These are phyloP conservation scores for Anisognathus igniventris DNA, from an alignment of 2,797 vertebrate genomes.

Conservation along the genomic window DNA sequence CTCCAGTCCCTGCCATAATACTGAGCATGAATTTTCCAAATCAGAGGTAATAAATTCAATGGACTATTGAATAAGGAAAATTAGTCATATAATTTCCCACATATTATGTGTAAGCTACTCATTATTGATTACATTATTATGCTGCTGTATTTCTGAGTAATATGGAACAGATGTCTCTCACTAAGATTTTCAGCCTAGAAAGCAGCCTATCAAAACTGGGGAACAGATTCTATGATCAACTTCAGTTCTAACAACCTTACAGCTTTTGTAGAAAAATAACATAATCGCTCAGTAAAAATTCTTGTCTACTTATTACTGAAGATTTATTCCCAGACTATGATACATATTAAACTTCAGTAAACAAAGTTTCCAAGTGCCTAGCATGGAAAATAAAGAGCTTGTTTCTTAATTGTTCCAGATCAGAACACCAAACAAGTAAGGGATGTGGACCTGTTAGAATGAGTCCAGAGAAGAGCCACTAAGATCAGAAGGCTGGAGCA, in stretches of 20 bases:
- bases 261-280: neutral
- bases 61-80: neutral
- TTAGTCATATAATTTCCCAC: neutral
- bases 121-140: neutral
- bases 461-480: neutral
- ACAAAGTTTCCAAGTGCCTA: neutral
- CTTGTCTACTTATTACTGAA: neutral
- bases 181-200: neutral
- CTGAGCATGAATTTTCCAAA: neutral
- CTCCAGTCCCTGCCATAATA: neutral
- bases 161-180: neutral
- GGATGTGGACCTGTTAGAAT: neutral
- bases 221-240: neutral
- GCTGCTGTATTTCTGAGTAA: neutral
- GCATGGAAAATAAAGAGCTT: neutral
- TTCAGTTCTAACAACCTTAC: neutral
- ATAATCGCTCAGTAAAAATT: neutral
- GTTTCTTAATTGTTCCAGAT: neutral
- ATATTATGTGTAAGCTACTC: fast-evolving
- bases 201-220: neutral
- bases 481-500: neutral
- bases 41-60: neutral
- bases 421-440: neutral
- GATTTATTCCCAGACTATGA: neutral
- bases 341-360: neutral